Evolutionary conservation across 23 tunicate genomes (phyloP), one percentile per base, ranked within the genome.

Genomic region (Halocynthia aurantium): DNA sequence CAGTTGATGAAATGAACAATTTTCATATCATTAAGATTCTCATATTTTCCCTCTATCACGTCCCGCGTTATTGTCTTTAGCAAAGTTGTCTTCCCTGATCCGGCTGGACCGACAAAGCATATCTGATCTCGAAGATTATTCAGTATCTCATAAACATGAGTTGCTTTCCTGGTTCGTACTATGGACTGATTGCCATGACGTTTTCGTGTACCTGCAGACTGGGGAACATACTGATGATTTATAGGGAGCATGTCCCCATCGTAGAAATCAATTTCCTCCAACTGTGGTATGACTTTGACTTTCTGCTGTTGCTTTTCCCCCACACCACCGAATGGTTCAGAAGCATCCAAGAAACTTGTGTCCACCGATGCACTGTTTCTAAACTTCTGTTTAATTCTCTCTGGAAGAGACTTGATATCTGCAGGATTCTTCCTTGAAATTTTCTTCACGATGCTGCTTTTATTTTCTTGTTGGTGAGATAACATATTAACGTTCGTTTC

Each of bases 21-120:
- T 31, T 31, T 4, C 44, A 31, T 31, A 31, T 31, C 44, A 0
- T 15, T 15, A 31, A 31, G 44, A 20, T 15, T 15, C 70, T 20
- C 31, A 15, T 65, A 65, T 65, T 10, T 65, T 10, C 70, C 70
- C 22, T 65, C 70, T 20, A 65, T 11, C 9, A 65, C 70, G 0
- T 49, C 19, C 2, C 70, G 22, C 1, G 70, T 20, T 20, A 65
- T 65, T 9, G 70, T 6, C 31, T 65, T 65, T 2, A 65, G 70
- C 31, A 65, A 65, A 15, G 70, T 65, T 20, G 70, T 65, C 31
- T 65, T 65, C 15, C 70, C 70, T 20, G 22, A 65, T 11, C 70
- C 70, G 31, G 70, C 70, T 11, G 49, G 49, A 9, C 70, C 70
- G 0, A 65, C 70, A 2, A 65, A 65, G 31, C 50, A 9, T 9